Base-by-base conservation (phyloP, 2,113 vertebrate species). In the Tachycineta bicolor region DNA sequence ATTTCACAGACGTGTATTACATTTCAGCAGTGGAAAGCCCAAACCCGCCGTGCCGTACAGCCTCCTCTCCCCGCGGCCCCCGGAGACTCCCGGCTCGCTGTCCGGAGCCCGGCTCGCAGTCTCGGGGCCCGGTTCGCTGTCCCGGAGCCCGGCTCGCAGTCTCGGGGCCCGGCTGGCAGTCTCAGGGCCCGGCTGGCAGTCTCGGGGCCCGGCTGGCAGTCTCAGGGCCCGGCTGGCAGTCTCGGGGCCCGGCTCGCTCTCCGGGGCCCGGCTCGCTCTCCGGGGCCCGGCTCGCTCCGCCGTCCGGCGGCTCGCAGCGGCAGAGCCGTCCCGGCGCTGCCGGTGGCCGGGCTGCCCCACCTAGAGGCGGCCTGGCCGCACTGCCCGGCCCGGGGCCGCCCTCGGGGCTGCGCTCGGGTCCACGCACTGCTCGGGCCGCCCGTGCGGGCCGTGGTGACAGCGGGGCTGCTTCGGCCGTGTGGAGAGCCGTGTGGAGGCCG, bases 291-390 rank as follows among this genome's bases (percentile, higher is more conserved):
- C 37, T 37, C 37, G 37, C 37, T 37, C 37, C 37, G 37, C 37
- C 9, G 37, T 37, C 37, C 37, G 37, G 37, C 37, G 37, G 37
- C 37, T 37, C 37, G 37, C 37, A 37, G 37, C 39, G 44, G 23
- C 43, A 34, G 33, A 31, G 58, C 71, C 22, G 12, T 26, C 37
- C 64, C 55, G 82, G 58, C 14, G 37, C 73, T 33, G 81, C n/a
- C 41, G 37, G 37, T 59, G 63, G 56, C 33, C 56, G 79, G 90
- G 87, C 85, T 73, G 79, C 93, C 87, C 94, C 96, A 75, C 19
- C 95, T 95, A 80, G 85, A 95, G 96, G 92, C 90, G 47, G n/a
- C n/a, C 65, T 4, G 25, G 39, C 49, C 28, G 41, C 73, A 86
- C 67, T 95, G 90, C 91, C 84, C 62, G 41, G 59, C 10, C 71